Evolutionary conservation across 2,888 invertebrate species (phyloP), one percentile per base, ranked within the genome.

Genomic region (Apamea sordens): DNA sequence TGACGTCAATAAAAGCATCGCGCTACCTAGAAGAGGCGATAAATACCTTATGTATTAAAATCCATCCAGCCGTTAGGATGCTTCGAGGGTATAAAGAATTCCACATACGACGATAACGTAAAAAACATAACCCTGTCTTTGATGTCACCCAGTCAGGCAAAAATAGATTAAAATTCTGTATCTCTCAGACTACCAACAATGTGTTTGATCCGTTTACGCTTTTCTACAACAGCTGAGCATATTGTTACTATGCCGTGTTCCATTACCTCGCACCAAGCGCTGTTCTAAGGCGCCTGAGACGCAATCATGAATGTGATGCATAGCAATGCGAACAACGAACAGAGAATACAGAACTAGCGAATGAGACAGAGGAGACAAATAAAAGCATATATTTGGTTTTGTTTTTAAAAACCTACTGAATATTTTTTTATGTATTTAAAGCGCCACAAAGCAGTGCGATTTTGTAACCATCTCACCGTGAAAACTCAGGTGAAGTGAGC

Each of bases 291-390:
- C 24, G 28, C 18, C 18, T 63, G 53, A 21, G 61, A 80, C 32
- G 47, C 82, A 80, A 82, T 82, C 82, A 80, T 36, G 53, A 82
- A 76, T 76, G 76, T 68, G 76, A 80, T 80, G 82, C 80, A 80
- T 82, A 82, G 24, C 82, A 80, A 82, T 80, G 67, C 24, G 53
- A 53, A 53, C 61, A 61, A 44, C 32, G 3, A 41, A 77, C 21
- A 44, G 21, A 28, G 32, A 28, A 44, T 32, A 74, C 21, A 13
- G 73, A 73, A 36, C 61, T 50, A 24, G 36, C 11, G 36, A 36
- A 41, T 41, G n/a, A n/a, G 8, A 41, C 36, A 76, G n/a, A 15
- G n/a, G 47, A 13, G 1, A 53, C 24, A 53, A 70, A 53, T 53
- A 32, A 53, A 53, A 69, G 44, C 41, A 47, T 11, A 24, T 28